Conservation (phyloP, 2,888 invertebrate species). For the Cheilosia soror region DNA sequence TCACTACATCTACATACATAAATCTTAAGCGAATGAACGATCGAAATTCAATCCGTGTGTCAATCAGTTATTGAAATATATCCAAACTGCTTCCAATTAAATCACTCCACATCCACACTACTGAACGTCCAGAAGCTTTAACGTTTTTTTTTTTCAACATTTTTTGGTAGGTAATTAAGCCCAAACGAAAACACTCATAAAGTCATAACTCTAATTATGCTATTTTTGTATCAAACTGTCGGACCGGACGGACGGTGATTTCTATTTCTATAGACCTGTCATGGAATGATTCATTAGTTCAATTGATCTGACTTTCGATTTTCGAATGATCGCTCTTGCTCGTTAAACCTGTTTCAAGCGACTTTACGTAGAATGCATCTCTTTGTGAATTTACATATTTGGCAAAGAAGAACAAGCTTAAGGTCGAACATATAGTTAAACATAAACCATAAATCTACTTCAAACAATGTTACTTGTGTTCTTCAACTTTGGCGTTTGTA, state of each 20-base stretch:
- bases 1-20: neutral
- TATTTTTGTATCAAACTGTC: neutral
- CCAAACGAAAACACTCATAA: conserved; percentile 13
- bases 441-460: conserved; percentile 12
- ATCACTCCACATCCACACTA: neutral
- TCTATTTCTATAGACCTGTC: neutral
- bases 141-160: conserved; percentile 1
- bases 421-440: conserved; percentile 12
- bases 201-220: conserved; percentile 1
- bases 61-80: conserved; percentile 1
- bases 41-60: neutral
- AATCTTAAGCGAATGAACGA: neutral
- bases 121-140: conserved; percentile 19
- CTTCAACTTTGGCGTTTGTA: conserved; percentile 62
- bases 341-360: conserved; percentile 26
- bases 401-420: conserved; percentile 14
- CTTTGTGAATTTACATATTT: conserved; percentile 23
- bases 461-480: conserved; percentile 15
- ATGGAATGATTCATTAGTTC: conserved; percentile 18
- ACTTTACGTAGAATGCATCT: conserved; percentile 13
- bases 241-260: no score
- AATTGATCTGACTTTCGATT: conserved; percentile 25
- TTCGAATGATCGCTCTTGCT: conserved; percentile 15
- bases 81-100: conserved; percentile 14
- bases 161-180: conserved; percentile 20